Evolutionary conservation across 1,140 invertebrate species (phyloP).

Genomic region (Meloidogyne exigua): DNA sequence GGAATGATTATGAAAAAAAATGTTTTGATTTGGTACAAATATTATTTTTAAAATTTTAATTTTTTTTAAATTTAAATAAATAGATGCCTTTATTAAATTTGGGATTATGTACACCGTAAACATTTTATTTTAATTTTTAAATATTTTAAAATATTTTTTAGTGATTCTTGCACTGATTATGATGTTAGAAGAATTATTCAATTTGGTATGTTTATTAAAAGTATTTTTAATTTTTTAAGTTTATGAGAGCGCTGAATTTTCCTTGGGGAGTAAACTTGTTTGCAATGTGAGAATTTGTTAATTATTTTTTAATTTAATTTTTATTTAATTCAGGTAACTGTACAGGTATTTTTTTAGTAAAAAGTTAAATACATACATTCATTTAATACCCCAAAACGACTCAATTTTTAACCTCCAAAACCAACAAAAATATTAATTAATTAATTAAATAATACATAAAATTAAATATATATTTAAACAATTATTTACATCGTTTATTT

Average conservation of each 20-base stretch:
- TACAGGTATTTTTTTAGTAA: neutral
- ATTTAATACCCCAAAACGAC: neutral
- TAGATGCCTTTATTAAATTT: constrained; percentile 57
- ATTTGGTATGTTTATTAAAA: constrained; percentile 45
- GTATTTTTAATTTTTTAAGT: constrained; percentile 46
- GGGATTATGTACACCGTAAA: constrained; percentile 55
- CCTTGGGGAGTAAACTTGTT: constrained; percentile 49
- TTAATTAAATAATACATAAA: no score
- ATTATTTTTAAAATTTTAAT: no score
- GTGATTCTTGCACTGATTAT: constrained; percentile 60
- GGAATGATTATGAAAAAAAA: constrained; percentile 49
- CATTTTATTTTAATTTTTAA: neutral
- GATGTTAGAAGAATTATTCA: constrained; percentile 56
- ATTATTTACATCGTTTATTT: no score
- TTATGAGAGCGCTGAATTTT: constrained; percentile 49
- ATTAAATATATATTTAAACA: no score
- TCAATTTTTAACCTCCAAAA: no score
- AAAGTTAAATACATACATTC: neutral
- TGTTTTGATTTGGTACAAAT: constrained; percentile 51
- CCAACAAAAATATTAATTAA: no score
- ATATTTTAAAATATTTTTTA: neutral
- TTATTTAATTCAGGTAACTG: neutral
- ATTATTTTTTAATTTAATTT: no score
- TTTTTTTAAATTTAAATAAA: neutral
- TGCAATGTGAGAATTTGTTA: constrained; percentile 48